Evolutionary conservation across 2,888 invertebrate species (phyloP).

Genomic region (Stictocephala bisonia): DNA sequence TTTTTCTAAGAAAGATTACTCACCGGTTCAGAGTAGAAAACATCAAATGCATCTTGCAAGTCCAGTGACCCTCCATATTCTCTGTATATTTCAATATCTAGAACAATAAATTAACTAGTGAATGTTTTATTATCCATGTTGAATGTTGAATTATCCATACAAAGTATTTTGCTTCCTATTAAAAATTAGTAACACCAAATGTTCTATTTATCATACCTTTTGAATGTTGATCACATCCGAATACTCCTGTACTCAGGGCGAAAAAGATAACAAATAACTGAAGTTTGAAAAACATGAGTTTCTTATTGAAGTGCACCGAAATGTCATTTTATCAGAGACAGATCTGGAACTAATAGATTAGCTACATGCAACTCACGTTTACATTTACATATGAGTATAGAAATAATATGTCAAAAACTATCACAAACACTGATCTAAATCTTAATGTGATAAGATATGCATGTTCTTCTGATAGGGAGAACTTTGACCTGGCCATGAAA

Average conservation of each 20-base stretch:
- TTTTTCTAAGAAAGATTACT: neutral
- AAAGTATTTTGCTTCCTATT: too few relatives aligned
- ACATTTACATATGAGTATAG: too few relatives aligned
- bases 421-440: too few relatives aligned
- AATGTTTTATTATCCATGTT: too few relatives aligned
- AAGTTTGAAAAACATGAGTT: neutral
- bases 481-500: too few relatives aligned
- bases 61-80: constrained; percentile 23
- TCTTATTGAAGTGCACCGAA: neutral
- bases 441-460: too few relatives aligned
- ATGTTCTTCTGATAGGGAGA: too few relatives aligned
- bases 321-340: constrained; percentile 16
- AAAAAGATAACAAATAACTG: neutral
- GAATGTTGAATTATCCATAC: too few relatives aligned
- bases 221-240: neutral
- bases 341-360: neutral
- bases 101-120: too few relatives aligned
- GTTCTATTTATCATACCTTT: constrained; percentile 6
- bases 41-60: constrained; percentile 35
- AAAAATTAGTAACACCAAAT: too few relatives aligned
- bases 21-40: constrained; percentile 30
- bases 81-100: constrained; percentile 31
- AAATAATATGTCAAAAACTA: too few relatives aligned
- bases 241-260: neutral
- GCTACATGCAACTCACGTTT: too few relatives aligned